Conservation (phyloP, 2,113 vertebrate genomes). For the Atherinomorus stipes region DNA sequence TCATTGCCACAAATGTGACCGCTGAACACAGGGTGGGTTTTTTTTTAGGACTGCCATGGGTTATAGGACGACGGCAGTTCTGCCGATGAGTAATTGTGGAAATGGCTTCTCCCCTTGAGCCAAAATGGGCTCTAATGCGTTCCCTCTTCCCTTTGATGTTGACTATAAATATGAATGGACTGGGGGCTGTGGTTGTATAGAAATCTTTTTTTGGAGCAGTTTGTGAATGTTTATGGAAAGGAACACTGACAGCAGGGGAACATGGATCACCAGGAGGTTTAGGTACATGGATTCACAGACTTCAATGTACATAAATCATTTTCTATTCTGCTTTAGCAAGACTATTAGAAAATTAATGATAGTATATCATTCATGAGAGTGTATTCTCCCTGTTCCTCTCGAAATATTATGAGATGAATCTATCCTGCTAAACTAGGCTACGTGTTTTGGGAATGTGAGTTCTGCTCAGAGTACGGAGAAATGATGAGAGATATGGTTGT, state of each 20-base stretch:
- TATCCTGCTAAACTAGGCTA: constrained; percentile 45
- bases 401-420: constrained; percentile 46
- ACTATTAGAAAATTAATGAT: constrained; percentile 47
- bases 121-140: constrained; percentile 69
- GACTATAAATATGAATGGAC: constrained; percentile 73
- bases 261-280: constrained; percentile 27
- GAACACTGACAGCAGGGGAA: constrained; percentile 49
- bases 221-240: constrained; percentile 55
- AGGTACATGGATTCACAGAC: constrained; percentile 2
- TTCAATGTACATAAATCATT: constrained; percentile 17
- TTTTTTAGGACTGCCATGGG: constrained; percentile 50
- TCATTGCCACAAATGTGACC: constrained; percentile 66
- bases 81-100: constrained; percentile 62
- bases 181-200: constrained; percentile 60
- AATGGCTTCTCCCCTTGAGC: constrained; percentile 68
- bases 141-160: constrained; percentile 69
- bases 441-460: constrained; percentile 51
- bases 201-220: constrained; percentile 53
- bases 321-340: constrained; percentile 31
- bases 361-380: constrained; percentile 4
- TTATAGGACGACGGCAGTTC: constrained; percentile 54
- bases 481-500: constrained; percentile 55
- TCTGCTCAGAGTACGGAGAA: constrained; percentile 26
- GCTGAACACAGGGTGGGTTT: constrained; percentile 60
- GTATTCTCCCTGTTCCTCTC: constrained; percentile 19